Evolutionary conservation across 2,113 vertebrate genomes (phyloP), one percentile per base, ranked within the genome.

Genomic region (Esox niger): DNA sequence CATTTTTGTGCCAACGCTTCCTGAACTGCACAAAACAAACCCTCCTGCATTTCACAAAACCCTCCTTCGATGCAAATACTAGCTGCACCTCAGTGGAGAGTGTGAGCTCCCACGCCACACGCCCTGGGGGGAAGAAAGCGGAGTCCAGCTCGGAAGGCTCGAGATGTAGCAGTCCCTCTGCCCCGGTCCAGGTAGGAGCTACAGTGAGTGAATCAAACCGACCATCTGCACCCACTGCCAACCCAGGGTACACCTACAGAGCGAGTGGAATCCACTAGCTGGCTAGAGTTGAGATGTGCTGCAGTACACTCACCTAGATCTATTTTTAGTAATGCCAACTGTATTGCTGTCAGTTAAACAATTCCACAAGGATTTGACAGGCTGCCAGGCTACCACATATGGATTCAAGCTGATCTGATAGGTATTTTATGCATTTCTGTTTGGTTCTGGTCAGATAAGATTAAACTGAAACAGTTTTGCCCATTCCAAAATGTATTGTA

Each of bases 61-160:
- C 13, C 38, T 43, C 38, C 38, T 13, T 4, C 15, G 38, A 15
- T 4, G 38, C 38, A 58, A 8, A 70, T n/a, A 33, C 78, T 92
- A 96, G 95, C 91, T 96, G 95, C 87, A 94, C 92, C 79, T 89
- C 95, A 52, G 89, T 94, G 88, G 95, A 97, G 84, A 94, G 92
- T 79, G 86, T 91, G 89, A 93, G 91, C 90, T 90, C 95, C 72
- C 92, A 93, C 70, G 88, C 91, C 87, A 92, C 94, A 62, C 93
- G 93, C 88, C 91, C 91, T 64, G 92, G 89, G 73, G 92, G 89
- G 73, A 93, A 92, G 94, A 97, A 95, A 91, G 87, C 81, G 33
- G 94, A 94, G 88, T 94, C 93, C 70, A 88, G 90, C 79, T 89
- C 90, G 81, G 93, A 94, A 90, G 91, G 90, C 75, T 94, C 94